Percentiles rank a stretch among this genome's conserved stretches.
These are phyloP conservation scores for Platycercus adscitus DNA, from an alignment of 2,113 vertebrate species.

Conservation along the genomic window DNA sequence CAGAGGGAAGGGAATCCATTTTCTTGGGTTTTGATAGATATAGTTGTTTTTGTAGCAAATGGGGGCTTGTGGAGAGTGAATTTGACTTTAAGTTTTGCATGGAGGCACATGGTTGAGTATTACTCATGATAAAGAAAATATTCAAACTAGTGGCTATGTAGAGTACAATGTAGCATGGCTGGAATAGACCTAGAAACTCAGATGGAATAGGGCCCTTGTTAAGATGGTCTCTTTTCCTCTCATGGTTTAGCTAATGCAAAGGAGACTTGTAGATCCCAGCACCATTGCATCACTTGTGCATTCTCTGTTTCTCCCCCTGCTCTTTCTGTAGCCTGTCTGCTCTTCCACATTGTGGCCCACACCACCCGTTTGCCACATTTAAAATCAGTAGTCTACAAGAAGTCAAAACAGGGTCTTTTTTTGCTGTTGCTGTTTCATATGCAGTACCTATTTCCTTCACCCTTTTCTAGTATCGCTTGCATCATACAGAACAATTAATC, in stretches of 20 bases:
- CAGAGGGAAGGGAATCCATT: not conserved
- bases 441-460: not conserved
- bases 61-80: not conserved
- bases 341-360: not conserved
- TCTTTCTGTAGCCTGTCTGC: not conserved
- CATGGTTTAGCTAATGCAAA: rapidly evolving
- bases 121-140: not conserved
- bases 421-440: not conserved
- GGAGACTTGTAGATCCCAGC: not conserved
- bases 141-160: not conserved
- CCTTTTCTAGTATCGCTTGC: not conserved
- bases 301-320: not conserved
- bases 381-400: not conserved
- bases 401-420: not conserved
- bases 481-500: not conserved
- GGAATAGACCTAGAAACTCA: rapidly evolving
- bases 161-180: not conserved
- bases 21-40: not conserved
- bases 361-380: not conserved
- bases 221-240: not conserved
- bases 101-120: not conserved
- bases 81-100: not conserved
- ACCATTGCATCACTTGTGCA: not conserved
- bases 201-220: not conserved
- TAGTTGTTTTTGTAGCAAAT: not conserved